Base-by-base conservation (phyloP, 2,113 vertebrate species). In the Poeciliopsis occidentalis region DNA sequence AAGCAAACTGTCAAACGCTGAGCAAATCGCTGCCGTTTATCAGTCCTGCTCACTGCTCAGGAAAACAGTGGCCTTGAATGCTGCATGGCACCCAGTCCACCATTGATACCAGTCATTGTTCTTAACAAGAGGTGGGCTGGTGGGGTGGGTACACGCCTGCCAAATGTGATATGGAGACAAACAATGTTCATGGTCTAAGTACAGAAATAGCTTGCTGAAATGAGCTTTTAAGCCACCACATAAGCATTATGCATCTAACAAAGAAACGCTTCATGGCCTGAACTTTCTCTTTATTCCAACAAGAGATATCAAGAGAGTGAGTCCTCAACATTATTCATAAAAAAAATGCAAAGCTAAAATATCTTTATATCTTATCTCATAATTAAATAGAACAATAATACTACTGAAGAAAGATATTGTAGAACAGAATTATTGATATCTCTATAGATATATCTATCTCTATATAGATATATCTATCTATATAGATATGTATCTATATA, bases 1-100 rank as follows among this genome's bases (percentile, higher is more conserved):
- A 94, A 89, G 91, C 86, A 93, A 93, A 91, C 90, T 93, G 92
- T 94, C 93, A 94, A 91, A 90, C 75, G 75, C 80, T 88, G 82
- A 88, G 75, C 84, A 91, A 92, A 93, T 89, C 91, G 84, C 82
- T 69, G 78, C 87, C 71, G 83, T 91, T 93, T 93, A 92, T 92
- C 89, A 87, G 88, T 71, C 68, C 71, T 63, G 87, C 73, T 87
- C 32, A 39, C 69, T 89, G 85, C 82, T 88, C 77, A 79, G 83
- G 79, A 92, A 87, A 89, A 90, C 79, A 82, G 72, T 71, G 76
- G 78, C 75, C 79, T 84, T 78, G 86, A 77, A 84, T 82, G 62
- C 80, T 73, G 78, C 72, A 65, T 39, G 70, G 60, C 57, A 41
- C 75, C 71, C 71, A 61, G 69, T 79, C 76, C 82, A 79, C 80